A percentile compares a stretch with the other conserved stretches of the same genome.
Evolutionary conservation across 2,113 vertebrate species (phyloP).

Genomic region (Sorex araneus): DNA sequence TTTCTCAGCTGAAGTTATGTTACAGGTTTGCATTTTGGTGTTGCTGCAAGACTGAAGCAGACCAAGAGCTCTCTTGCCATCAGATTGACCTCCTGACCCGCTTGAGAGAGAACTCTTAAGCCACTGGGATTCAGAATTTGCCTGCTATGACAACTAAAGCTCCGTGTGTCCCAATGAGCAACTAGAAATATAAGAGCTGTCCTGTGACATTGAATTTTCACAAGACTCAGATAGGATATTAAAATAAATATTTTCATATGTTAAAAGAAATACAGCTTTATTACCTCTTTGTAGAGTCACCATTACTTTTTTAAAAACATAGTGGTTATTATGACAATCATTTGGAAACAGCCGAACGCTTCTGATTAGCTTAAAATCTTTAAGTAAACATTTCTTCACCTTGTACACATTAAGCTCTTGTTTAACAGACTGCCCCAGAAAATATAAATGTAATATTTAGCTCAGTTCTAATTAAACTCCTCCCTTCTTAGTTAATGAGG

Average conservation of each 20-base stretch:
- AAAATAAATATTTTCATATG: slow-evolving; percentile 16
- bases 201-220: not conserved
- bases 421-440: not conserved
- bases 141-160: not conserved
- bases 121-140: not conserved
- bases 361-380: slow-evolving; percentile 7
- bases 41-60: not conserved
- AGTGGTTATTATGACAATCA: slow-evolving; percentile 11
- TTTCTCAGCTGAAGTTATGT: not conserved
- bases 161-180: not conserved
- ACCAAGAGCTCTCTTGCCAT: not conserved
- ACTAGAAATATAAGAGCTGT: not conserved
- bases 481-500: slow-evolving; percentile 28
- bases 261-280: slow-evolving; percentile 38
- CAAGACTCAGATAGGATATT: not conserved
- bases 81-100: too few relatives aligned
- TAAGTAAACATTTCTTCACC: not conserved
- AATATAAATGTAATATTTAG: not conserved
- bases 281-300: not conserved
- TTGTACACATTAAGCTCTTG: not conserved
- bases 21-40: not conserved
- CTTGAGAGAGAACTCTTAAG: too few relatives aligned
- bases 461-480: not conserved
- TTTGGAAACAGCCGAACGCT: not conserved
- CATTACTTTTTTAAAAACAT: not conserved